Evolutionary conservation across 2,888 invertebrate species (phyloP), one percentile per base, ranked within the genome.

Genomic region (Hecatera dysodea): DNA sequence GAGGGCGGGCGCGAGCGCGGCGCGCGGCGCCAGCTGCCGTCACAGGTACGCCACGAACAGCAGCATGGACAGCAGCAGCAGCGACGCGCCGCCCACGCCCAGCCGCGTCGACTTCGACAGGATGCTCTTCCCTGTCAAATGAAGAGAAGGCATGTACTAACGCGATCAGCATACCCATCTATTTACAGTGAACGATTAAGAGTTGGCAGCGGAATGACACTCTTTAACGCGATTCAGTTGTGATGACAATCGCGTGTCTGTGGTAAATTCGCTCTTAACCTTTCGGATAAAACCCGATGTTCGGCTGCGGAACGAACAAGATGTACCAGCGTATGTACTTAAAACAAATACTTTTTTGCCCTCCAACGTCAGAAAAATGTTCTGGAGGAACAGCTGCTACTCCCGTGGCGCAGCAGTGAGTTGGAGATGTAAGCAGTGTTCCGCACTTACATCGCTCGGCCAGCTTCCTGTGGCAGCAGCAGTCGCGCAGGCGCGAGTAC

Each of bases 381-480:
- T 33, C 33, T 33, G 33, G 11, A 22, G 2, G 6, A n/a, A n/a
- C 19, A n/a, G 29, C 19, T 33, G 12, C 29, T 2, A 33, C n/a
- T 55, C 11, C n/a, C 11, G 27, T 12, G 6, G 27, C 12, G 6
- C n/a, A 11, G 5, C 0, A 33, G 55, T 33, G n/a, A n/a, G 0
- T 33, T 55, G 55, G 11, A 27, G 11, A 36, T 8, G 46, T 9
- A 12, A 46, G 7, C 48, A 36, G 24, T 11, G 17, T 29, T n/a
- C 0, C 2, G 19, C 12, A 94, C 97, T 96, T 85, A 97, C 97
- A 97, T 90, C 96, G 93, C 71, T 96, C 93, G 55, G 97, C 96
- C 65, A 97, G 95, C 81, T 95, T 95, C 84, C 94, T 93, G 87
- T 96, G 95, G 91, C 97, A 97, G 91, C 97, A 97, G 91, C 97